phyloP scores from a whole-genome alignment of 2,797 vertebrate species.

The Phoeniculus purpureus region DNA sequence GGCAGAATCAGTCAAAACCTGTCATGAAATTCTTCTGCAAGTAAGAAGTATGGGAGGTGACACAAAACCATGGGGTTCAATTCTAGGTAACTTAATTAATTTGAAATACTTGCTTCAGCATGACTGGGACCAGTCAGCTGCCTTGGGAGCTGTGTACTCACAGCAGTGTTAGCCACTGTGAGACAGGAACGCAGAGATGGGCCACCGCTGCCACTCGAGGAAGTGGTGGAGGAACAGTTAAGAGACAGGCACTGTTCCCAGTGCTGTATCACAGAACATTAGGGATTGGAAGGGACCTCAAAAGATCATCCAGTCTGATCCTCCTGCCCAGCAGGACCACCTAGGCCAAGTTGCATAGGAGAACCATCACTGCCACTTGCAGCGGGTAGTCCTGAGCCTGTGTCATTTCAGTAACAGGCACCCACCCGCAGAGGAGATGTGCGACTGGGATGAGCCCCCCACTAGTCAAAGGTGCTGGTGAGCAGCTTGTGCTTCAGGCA shows the following conservation, averaged over 20 bases:
- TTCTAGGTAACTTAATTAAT: not conserved
- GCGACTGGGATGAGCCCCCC: not conserved
- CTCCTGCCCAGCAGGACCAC: no score
- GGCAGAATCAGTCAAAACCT: not conserved
- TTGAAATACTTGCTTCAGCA: not conserved
- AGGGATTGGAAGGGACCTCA: no score
- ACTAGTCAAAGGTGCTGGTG: not conserved
- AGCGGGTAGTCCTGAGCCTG: no score
- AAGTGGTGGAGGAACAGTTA: not conserved
- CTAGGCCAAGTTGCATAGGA: no score
- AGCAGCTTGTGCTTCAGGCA: not conserved
- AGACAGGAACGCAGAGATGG: not conserved
- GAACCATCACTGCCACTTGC: no score
- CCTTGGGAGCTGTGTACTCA: not conserved
- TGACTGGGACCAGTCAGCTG: not conserved
- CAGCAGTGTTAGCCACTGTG: accelerated
- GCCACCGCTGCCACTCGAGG: not conserved
- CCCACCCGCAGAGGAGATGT: accelerated
- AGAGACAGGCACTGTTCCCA: not conserved
- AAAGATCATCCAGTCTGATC: not conserved
- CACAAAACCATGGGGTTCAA: accelerated
- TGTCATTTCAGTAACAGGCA: no score
- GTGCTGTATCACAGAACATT: not conserved
- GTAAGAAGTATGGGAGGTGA: not conserved
- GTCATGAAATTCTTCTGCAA: not conserved